Conservation (phyloP, 2,888 invertebrate species). For the Eremobia ochroleuca region DNA sequence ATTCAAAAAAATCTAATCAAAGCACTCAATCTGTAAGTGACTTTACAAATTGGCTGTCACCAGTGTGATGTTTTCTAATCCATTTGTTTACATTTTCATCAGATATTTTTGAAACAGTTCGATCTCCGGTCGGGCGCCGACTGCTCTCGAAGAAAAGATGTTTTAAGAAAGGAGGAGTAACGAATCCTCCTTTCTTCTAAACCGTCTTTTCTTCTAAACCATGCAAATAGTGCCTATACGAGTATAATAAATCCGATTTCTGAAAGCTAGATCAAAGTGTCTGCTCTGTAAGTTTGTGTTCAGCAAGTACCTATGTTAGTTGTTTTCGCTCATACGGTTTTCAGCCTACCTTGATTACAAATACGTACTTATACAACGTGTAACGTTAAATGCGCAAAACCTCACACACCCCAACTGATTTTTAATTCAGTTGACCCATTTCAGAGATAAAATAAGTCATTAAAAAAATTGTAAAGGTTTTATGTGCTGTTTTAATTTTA, state of each 20-base stretch:
- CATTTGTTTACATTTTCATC: neutral
- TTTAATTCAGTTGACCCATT: too few species aligned
- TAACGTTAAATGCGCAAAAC: too few species aligned
- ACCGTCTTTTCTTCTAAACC: neutral
- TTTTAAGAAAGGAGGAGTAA: neutral
- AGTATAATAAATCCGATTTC: neutral
- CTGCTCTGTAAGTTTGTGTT: neutral
- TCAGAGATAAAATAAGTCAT: too few species aligned
- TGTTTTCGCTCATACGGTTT: neutral
- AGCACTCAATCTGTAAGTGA: neutral
- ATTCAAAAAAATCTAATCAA: neutral
- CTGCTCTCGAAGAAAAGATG: neutral
- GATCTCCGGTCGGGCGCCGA: neutral
- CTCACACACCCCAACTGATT: too few species aligned
- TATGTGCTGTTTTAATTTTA: too few species aligned
- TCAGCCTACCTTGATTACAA: neutral
- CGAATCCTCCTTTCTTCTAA: neutral
- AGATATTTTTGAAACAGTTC: neutral
- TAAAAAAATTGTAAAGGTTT: too few species aligned
- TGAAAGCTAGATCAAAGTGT: neutral
- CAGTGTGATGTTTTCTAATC: neutral
- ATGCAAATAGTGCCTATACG: neutral
- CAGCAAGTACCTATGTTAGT: neutral
- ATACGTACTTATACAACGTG: neutral
- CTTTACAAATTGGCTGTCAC: neutral